Conservation (phyloP, 2,113 vertebrate species). For the Probosciger aterrimus region DNA sequence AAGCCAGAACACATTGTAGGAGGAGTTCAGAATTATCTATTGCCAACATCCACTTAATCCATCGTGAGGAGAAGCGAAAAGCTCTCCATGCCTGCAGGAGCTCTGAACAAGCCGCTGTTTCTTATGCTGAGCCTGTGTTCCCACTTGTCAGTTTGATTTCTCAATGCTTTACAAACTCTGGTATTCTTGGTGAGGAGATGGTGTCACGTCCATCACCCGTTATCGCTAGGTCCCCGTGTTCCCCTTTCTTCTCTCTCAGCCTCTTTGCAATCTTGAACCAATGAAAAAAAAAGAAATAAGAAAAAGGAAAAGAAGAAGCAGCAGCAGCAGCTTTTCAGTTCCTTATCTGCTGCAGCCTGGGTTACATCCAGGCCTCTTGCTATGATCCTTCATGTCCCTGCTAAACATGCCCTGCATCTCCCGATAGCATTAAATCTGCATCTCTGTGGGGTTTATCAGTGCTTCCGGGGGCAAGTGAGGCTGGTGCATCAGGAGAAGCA, state of each 20-base stretch:
- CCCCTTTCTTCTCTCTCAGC: slow-evolving; percentile 46
- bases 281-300: neutral
- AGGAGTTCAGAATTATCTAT: slow-evolving; percentile 60
- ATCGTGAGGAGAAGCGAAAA: slow-evolving; percentile 30
- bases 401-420: slow-evolving; percentile 37
- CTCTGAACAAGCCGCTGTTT: neutral
- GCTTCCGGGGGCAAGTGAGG: neutral
- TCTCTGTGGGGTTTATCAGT: neutral
- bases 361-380: slow-evolving; percentile 52
- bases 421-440: slow-evolving; percentile 44
- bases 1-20: slow-evolving; percentile 46
- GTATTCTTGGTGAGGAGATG: slow-evolving; percentile 26
- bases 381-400: slow-evolving; percentile 37
- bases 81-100: slow-evolving; percentile 56
- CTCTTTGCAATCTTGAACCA: slow-evolving; percentile 51
- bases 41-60: slow-evolving; percentile 56
- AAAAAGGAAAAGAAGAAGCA: neutral
- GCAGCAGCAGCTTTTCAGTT: slow-evolving; percentile 21
- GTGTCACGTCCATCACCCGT: slow-evolving; percentile 53
- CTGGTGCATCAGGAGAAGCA: neutral
- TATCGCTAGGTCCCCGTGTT: slow-evolving; percentile 40
- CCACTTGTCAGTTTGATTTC: slow-evolving; percentile 68
- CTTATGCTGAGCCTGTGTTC: slow-evolving; percentile 55
- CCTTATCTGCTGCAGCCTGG: slow-evolving; percentile 45
- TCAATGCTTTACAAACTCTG: slow-evolving; percentile 56